These are phyloP conservation scores for Hydra vulgaris DNA, from an alignment of 30 jellyfish, hydroid and myxozoan species.

Conservation along the genomic window DNA sequence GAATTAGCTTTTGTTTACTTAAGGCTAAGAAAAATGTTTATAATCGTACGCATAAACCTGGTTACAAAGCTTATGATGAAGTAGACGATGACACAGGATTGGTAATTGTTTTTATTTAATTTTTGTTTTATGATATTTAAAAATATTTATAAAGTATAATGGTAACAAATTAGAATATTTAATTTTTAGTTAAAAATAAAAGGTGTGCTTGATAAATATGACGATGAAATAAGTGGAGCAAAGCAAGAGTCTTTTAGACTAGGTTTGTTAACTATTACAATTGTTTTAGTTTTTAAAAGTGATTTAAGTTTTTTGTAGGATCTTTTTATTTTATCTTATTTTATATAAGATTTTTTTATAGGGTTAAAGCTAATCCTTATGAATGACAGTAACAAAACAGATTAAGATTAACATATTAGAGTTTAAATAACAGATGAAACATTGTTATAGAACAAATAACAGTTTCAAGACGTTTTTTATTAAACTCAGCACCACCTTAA, in stretches of 20 bases:
- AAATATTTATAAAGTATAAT: too few relatives aligned
- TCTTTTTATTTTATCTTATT: too few relatives aligned
- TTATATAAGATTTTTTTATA: too few relatives aligned
- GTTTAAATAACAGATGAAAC: too few relatives aligned
- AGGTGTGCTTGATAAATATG: conserved; percentile 66
- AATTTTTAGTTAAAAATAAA: conserved; percentile 41
- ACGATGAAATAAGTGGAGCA: conserved; percentile 65
- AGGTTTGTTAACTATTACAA: conserved; percentile 29
- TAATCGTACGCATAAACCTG: conserved; percentile 70
- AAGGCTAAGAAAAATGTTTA: conserved; percentile 64
- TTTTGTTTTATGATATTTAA: not conserved
- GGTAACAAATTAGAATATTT: too few relatives aligned
- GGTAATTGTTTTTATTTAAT: conserved; percentile 30
- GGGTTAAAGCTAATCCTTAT: too few relatives aligned
- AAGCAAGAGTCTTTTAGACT: conserved; percentile 45
- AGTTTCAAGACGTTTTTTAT: too few relatives aligned
- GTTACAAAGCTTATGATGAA: conserved; percentile 82
- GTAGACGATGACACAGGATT: conserved; percentile 87
- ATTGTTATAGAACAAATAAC: too few relatives aligned
- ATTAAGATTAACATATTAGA: too few relatives aligned
- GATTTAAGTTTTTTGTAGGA: too few relatives aligned
- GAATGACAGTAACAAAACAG: too few relatives aligned
- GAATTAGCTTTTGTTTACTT: not conserved
- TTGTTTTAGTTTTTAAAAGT: not conserved
- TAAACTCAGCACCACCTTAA: too few relatives aligned